Percentiles rank a stretch among this genome's conserved stretches.
Evolutionary conservation across 2,888 invertebrate genomes (phyloP).

Genomic region (Azorinus chamasolen): DNA sequence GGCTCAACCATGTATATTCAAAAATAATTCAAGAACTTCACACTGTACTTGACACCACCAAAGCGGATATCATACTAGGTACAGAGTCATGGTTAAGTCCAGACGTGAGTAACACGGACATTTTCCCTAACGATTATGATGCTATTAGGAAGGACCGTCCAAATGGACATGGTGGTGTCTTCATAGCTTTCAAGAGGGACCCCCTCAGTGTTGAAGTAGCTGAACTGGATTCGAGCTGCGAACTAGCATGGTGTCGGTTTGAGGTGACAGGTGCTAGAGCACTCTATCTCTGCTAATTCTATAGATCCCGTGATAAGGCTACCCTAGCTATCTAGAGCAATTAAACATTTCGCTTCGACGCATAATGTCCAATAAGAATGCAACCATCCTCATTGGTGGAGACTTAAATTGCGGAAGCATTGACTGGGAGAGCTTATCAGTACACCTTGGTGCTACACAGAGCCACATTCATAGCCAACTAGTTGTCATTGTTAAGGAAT

Average conservation of each 20-base stretch:
- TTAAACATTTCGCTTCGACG: neutral
- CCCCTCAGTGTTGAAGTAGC: neutral
- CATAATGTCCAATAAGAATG: constrained; percentile 17
- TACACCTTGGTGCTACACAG: too few species aligned
- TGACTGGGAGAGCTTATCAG: neutral
- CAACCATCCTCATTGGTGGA: constrained; percentile 7
- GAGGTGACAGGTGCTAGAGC: constrained; percentile 6
- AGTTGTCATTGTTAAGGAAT: too few species aligned
- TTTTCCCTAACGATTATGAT: too few species aligned
- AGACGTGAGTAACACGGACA: too few species aligned
- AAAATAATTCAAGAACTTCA: too few species aligned
- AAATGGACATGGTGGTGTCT: too few species aligned
- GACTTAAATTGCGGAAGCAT: constrained; percentile 21
- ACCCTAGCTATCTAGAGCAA: too few species aligned
- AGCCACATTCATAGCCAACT: too few species aligned
- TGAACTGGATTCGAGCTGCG: constrained; percentile 13
- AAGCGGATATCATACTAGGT: neutral
- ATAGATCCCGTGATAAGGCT: neutral
- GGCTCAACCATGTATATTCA: too few species aligned
- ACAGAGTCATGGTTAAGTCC: neutral
- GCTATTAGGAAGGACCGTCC: too few species aligned
- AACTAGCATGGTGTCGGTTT: constrained; percentile 5
- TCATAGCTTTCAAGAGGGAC: neutral
- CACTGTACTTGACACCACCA: neutral
- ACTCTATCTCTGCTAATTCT: constrained; percentile 11